phyloP scores from a whole-genome alignment of 2,888 invertebrate genomes.

The Caenorhabditis sp. region DNA sequence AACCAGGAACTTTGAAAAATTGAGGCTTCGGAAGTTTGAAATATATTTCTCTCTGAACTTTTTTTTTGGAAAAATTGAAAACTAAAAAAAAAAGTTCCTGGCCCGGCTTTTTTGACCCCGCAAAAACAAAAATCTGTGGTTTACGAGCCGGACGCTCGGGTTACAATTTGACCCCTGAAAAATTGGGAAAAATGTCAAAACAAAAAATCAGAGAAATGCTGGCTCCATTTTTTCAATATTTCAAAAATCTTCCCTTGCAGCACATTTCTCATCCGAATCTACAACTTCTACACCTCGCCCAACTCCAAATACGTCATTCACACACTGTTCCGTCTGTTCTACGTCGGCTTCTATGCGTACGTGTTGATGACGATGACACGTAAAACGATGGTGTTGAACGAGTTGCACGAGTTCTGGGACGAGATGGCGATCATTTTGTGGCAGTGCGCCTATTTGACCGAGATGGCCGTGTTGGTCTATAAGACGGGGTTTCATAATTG shows the following conservation, averaged over 20 bases:
- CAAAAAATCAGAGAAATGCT: no score
- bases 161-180: no score
- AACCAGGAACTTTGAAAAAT: no score
- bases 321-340: constrained; percentile 36
- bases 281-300: constrained; percentile 44
- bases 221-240: no score
- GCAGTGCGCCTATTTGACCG: constrained; percentile 41
- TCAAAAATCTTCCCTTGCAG: constrained; percentile 8
- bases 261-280: constrained; percentile 33
- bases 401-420: constrained; percentile 38
- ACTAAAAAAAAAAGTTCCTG: no score
- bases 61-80: no score
- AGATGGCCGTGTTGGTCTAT: constrained; percentile 37
- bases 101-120: no score
- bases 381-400: constrained; percentile 35
- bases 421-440: constrained; percentile 39
- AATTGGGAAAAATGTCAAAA: no score
- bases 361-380: constrained; percentile 42
- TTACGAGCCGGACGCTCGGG: no score
- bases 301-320: constrained; percentile 42
- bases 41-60: no score
- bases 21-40: no score
- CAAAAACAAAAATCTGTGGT: no score
- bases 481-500: constrained; percentile 34
- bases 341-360: constrained; percentile 38